Percentiles rank a stretch among this genome's conserved stretches.
Evolutionary conservation across 2,797 vertebrate genomes (phyloP).

Genomic region (Tapirus indicus): DNA sequence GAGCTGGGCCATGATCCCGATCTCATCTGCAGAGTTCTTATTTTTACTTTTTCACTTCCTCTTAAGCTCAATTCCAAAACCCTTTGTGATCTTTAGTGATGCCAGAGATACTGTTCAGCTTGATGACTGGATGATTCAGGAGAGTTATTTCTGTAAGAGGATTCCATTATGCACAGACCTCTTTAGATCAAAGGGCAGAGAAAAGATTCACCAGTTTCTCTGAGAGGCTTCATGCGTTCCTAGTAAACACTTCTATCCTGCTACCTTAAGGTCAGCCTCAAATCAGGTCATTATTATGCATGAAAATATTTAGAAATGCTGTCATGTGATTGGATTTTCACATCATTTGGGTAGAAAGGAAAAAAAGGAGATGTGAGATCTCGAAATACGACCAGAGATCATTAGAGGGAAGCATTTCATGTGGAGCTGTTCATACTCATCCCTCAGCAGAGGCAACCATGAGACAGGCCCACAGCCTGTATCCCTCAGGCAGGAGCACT

Average conservation of each 20-base stretch:
- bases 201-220: background rate
- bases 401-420: background rate
- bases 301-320: constrained; percentile 13
- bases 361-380: background rate
- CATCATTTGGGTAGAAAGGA: background rate
- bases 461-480: background rate
- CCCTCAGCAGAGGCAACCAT: accelerated
- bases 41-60: background rate
- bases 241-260: background rate
- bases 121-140: background rate
- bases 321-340: background rate
- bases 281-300: background rate
- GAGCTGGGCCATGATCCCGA: background rate
- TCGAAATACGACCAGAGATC: background rate
- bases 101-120: background rate
- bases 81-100: background rate
- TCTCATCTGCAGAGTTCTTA: background rate
- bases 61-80: background rate
- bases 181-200: background rate
- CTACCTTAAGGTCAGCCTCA: background rate
- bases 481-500: background rate
- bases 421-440: background rate
- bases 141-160: background rate
- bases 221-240: background rate
- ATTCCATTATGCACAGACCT: background rate